Evolutionary conservation across 2,797 vertebrate species (phyloP).

Genomic region (Simalia tracyae): DNA sequence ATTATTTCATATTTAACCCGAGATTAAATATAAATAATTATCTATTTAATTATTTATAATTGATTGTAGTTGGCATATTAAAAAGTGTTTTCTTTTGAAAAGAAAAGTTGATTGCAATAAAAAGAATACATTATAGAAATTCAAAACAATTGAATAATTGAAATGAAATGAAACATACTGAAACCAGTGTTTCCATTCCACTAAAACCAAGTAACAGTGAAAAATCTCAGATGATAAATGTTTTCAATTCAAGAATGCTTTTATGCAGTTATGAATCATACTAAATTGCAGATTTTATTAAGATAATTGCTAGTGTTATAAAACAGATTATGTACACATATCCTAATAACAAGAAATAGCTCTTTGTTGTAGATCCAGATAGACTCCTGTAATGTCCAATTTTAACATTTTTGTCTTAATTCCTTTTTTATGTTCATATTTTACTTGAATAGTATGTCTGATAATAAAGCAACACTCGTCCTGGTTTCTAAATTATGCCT

Average conservation of each 20-base stretch:
- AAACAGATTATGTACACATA: neutral
- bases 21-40: neutral
- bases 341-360: neutral
- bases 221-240: neutral
- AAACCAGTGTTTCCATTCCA: neutral
- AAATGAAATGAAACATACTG: neutral
- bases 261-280: neutral
- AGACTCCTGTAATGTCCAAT: neutral
- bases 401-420: neutral
- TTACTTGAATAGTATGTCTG: neutral
- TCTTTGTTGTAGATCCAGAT: neutral
- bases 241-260: neutral
- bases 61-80: neutral
- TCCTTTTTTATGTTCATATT: neutral
- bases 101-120: neutral
- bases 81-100: neutral
- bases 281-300: neutral
- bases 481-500: neutral
- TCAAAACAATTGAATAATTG: neutral
- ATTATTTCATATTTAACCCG: neutral
- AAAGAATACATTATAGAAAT: neutral
- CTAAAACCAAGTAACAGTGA: neutral
- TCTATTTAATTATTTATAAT: neutral
- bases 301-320: neutral
- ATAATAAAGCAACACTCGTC: neutral